A percentile compares a stretch with the other conserved stretches of the same genome.
phyloP scores from a whole-genome alignment of 2,888 invertebrate genomes.

The Ecliptopera silaceata region DNA sequence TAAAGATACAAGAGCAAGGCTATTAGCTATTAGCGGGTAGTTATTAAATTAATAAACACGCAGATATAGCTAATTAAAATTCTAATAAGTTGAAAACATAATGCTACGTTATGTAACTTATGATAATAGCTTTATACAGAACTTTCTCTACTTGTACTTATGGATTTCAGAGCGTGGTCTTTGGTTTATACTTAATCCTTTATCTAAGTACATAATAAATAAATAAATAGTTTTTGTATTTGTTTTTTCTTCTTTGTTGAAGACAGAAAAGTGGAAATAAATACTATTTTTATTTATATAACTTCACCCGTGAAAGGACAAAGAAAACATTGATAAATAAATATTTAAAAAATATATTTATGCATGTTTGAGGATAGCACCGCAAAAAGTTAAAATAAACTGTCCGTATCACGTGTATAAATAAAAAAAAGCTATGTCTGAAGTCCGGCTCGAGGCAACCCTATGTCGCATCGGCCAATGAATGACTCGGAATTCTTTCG shows the following conservation, averaged over 20 bases:
- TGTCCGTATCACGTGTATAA: background rate
- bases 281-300: too few species aligned
- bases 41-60: conserved; percentile 25
- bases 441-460: conserved; percentile 15
- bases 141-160: conserved; percentile 29
- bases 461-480: conserved; percentile 44
- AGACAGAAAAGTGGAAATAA: too few species aligned
- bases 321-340: too few species aligned
- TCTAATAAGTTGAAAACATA: conserved; percentile 29
- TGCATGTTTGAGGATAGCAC: too few species aligned
- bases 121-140: conserved; percentile 32
- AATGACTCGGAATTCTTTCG: conserved; percentile 46
- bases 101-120: conserved; percentile 28
- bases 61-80: conserved; percentile 33
- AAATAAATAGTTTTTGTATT: too few species aligned
- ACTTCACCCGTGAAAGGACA: too few species aligned
- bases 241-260: too few species aligned
- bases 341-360: too few species aligned
- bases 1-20: conserved; percentile 22
- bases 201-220: background rate
- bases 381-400: too few species aligned
- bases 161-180: background rate
- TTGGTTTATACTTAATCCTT: background rate
- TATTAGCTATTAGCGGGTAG: conserved; percentile 14
- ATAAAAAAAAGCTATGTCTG: background rate